phyloP scores from a whole-genome alignment of 2,888 invertebrate species.

The Leucophora obtusa region DNA sequence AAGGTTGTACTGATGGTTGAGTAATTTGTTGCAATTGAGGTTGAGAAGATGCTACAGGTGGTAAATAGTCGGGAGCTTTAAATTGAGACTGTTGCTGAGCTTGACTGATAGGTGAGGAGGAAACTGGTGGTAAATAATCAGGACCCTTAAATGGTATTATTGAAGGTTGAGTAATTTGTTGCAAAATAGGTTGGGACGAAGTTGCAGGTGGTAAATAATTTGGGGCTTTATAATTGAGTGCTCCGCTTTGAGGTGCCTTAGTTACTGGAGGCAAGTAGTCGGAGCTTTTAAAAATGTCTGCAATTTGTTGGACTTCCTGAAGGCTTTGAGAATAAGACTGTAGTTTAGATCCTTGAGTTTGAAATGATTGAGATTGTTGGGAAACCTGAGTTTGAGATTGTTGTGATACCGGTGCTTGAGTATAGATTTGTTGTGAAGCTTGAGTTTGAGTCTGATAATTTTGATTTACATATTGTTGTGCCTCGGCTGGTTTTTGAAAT shows the following conservation, averaged over 20 bases:
- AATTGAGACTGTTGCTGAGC: neutral
- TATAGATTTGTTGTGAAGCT: neutral
- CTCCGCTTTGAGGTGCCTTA: neutral
- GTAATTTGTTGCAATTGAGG: neutral
- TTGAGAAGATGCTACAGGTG: constrained; percentile 22
- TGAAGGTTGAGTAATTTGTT: neutral
- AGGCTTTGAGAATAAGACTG: neutral
- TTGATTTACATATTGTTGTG: constrained; percentile 32
- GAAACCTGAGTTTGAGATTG: neutral
- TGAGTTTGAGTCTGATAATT: neutral
- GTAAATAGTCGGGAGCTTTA: constrained; percentile 51
- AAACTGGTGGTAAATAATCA: constrained; percentile 25
- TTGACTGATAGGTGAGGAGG: neutral
- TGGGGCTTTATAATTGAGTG: neutral
- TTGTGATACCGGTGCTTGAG: neutral
- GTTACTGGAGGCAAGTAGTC: constrained; percentile 3
- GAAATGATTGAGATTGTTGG: neutral
- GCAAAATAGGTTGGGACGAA: neutral
- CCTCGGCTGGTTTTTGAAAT: constrained; percentile 69
- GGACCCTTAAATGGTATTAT: neutral
- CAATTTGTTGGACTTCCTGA: neutral
- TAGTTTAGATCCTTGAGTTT: neutral
- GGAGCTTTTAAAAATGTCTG: neutral
- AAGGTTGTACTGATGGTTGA: neutral
- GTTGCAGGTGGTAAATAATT: constrained; percentile 16